A percentile compares a stretch with the other conserved stretches of the same genome.
These are phyloP conservation scores for Cathartes aura DNA, from an alignment of 2,113 vertebrate species.

Conservation along the genomic window DNA sequence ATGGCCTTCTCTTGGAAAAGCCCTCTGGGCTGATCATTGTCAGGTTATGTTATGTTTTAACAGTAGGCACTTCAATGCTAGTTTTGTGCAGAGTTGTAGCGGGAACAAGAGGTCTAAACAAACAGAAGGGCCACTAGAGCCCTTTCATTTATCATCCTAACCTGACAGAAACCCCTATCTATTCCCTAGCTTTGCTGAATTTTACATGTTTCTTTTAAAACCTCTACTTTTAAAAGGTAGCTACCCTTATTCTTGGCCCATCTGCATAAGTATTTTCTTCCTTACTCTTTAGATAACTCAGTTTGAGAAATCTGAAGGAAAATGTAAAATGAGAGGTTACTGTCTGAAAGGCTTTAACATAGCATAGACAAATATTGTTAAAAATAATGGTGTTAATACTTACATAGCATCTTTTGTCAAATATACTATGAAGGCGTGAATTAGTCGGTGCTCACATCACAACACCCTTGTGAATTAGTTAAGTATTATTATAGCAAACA, in stretches of 20 bases:
- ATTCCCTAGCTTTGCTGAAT: constrained; percentile 19
- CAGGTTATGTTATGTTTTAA: constrained; percentile 89
- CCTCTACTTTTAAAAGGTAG: not conserved
- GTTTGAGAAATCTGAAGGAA: not conserved
- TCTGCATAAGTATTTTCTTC: not conserved
- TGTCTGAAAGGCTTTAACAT: not conserved
- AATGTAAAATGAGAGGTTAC: not conserved
- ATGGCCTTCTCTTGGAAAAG: constrained; percentile 80
- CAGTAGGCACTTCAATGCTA: constrained; percentile 82
- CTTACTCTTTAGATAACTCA: constrained; percentile 6
- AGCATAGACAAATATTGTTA: not conserved
- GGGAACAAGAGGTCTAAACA: constrained; percentile 89
- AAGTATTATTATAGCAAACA: constrained; percentile 5
- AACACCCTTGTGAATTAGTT: not conserved
- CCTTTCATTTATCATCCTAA: constrained; percentile 84
- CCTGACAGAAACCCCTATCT: constrained; percentile 77
- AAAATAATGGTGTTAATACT: not conserved
- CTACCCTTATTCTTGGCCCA: not conserved
- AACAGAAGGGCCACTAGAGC: constrained; percentile 79
- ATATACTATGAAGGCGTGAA: not conserved
- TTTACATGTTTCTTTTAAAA: not conserved
- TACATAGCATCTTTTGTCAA: not conserved
- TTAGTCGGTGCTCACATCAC: constrained; percentile 8
- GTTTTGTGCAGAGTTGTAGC: constrained; percentile 82
- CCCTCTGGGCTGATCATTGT: constrained; percentile 85